A percentile compares a stretch with the other conserved stretches of the same genome.
phyloP scores from a whole-genome alignment of 1,140 invertebrate species.

The Diorhabda elongata region DNA sequence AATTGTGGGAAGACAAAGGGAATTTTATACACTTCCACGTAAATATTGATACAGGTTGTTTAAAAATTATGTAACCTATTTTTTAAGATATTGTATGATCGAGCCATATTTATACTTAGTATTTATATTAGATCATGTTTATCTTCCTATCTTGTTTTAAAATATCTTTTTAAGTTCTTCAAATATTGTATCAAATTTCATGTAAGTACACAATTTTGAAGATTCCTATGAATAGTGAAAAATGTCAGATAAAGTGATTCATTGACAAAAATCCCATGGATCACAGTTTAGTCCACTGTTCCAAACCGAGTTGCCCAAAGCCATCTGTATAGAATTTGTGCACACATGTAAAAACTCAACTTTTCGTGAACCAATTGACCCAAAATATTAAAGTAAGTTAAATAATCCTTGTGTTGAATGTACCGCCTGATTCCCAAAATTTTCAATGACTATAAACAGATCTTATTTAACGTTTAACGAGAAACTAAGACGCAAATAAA shows the following conservation, averaged over 20 bases:
- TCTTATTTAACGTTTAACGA: no score
- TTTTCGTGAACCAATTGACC: background rate
- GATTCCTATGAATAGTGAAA: no score
- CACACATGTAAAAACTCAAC: constrained; percentile 20
- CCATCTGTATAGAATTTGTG: constrained; percentile 20
- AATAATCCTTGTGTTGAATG: background rate
- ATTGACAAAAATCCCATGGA: constrained; percentile 18
- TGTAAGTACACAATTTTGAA: no score
- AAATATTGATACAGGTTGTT: background rate
- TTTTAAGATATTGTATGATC: background rate
- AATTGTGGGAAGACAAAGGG: constrained; percentile 27
- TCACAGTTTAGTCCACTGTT: constrained; percentile 25
- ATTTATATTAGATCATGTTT: no score
- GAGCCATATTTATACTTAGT: background rate
- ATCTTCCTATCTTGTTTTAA: no score
- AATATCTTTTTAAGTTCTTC: no score
- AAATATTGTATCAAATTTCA: no score
- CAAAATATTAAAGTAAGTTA: background rate
- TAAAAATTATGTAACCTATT: background rate
- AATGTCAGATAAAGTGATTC: background rate
- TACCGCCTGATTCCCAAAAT: no score
- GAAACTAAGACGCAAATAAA: no score
- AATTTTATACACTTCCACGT: constrained; percentile 4
- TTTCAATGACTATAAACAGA: no score
- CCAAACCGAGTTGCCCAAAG: constrained; percentile 19